Base-by-base conservation (phyloP, 2,888 invertebrate species). In the Lobophora halterata region DNA sequence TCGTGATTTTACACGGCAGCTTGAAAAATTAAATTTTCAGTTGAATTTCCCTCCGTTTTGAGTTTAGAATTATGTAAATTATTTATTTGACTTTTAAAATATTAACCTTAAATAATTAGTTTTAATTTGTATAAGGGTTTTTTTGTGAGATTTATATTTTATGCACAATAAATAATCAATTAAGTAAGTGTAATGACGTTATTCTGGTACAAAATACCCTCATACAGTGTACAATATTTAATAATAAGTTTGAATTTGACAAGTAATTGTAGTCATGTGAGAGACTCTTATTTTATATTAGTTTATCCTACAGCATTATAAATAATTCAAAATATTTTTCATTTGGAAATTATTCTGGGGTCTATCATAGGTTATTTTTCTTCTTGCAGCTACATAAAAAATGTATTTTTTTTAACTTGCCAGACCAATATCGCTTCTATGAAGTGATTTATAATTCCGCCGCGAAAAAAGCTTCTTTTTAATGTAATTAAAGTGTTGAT, bases 151-250 rank as follows among this genome's bases (percentile, higher is more conserved):
- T 67, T 59, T 65, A 64, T 41, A 52, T 68, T 75, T 70, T 72
- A 73, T 76, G 77, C 80, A 80, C 78, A 78, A 79, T 59, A 33
- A 37, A 18, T 24, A 67, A 67, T 70, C 76, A 74, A 79, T 81
- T 79, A 67, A 67, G 75, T 73, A 75, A 71, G 64, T 55, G 50
- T 44, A 51, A 48, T 57, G 61, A 60, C 52, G 62, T 54, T 53
- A 71, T 53, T 58, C 76, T 68, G 81, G 79, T 82, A 83, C 81
- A 81, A 79, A 80, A 67, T 71, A 79, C 72, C 74, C 76, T 79
- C 79, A 76, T 66, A 60, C 79, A 78, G 81, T 81, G 79, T 79
- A 79, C 80, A 82, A 75, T 74, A 68, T 58, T 72, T 55, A 55
- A n/a, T n/a, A n/a, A n/a, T n/a, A n/a, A n/a, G n/a, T n/a, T n/a